Evolutionary conservation across 2,113 vertebrate genomes (phyloP).

Genomic region (Brachyhypopomus occidentalis): DNA sequence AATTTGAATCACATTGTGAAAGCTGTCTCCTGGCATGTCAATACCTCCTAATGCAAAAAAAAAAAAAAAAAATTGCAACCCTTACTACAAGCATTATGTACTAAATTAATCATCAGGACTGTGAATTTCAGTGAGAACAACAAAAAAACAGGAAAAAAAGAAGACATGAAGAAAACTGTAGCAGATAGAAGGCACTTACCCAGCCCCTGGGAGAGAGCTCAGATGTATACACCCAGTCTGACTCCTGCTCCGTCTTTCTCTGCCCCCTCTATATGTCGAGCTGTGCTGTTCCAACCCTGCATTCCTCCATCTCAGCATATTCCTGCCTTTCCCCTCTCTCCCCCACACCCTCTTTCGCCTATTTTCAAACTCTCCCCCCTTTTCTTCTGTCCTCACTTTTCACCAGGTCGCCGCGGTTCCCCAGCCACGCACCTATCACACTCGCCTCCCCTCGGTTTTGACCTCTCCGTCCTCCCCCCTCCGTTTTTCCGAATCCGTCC

Average conservation of each 20-base stretch:
- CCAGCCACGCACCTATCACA: conserved; percentile 48
- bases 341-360: conserved; percentile 47
- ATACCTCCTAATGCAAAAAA: conserved; percentile 49
- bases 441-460: conserved; percentile 30
- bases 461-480: conserved; percentile 27
- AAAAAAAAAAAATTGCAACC: neutral
- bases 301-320: conserved; percentile 55
- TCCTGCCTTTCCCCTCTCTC: conserved; percentile 17
- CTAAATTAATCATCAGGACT: conserved; percentile 22
- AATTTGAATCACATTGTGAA: conserved; percentile 54
- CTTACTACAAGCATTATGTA: conserved; percentile 12
- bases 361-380: conserved; percentile 55
- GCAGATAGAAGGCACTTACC: conserved; percentile 48
- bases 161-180: neutral
- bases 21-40: conserved; percentile 58
- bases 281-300: conserved; percentile 47
- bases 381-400: conserved; percentile 43
- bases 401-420: conserved; percentile 35
- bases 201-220: conserved; percentile 33
- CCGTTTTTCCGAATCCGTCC: conserved; percentile 53
- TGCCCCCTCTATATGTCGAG: conserved; percentile 46
- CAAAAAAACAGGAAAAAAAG: neutral
- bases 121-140: conserved; percentile 12
- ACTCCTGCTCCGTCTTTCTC: conserved; percentile 54
- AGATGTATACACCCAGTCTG: conserved; percentile 59